Evolutionary conservation across 2,113 vertebrate species (phyloP).

Genomic region (Gobius niger): DNA sequence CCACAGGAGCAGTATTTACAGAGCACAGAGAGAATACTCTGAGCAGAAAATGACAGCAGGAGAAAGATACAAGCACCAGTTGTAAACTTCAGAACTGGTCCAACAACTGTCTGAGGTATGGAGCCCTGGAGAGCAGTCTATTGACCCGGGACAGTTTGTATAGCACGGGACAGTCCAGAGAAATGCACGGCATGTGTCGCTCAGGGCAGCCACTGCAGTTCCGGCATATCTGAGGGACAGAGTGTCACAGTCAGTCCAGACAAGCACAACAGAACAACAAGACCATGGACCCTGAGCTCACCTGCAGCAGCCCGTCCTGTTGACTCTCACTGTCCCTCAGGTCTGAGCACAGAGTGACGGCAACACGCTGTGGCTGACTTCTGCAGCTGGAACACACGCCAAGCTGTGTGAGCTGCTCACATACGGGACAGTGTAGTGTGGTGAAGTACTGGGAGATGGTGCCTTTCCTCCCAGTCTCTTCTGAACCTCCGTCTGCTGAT

Average conservation of each 20-base stretch:
- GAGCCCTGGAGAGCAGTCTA: constrained; percentile 89
- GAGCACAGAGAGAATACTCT: constrained; percentile 32
- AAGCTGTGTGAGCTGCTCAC: constrained; percentile 92
- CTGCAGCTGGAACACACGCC: constrained; percentile 90
- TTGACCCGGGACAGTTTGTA: constrained; percentile 90
- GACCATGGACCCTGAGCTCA: constrained; percentile 48
- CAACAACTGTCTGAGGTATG: constrained; percentile 93
- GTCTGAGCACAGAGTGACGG: constrained; percentile 89
- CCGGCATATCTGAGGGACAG: constrained; percentile 84
- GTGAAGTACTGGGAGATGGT: constrained; percentile 98
- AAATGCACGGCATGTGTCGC: constrained; percentile 87
- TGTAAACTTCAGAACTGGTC: constrained; percentile 89
- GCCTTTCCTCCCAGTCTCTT: constrained; percentile 84
- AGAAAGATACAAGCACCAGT: constrained; percentile 62
- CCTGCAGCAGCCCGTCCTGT: constrained; percentile 91
- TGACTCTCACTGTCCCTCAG: constrained; percentile 86
- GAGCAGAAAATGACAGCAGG: constrained; percentile 58
- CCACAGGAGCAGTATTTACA: not conserved
- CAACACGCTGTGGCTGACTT: constrained; percentile 87
- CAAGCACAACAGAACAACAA: not conserved
- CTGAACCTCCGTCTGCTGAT: constrained; percentile 56
- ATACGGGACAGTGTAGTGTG: constrained; percentile 94
- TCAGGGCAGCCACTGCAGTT: constrained; percentile 89
- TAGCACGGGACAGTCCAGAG: constrained; percentile 92
- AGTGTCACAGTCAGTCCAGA: not conserved